These are phyloP conservation scores for Lycodopsis pacificus DNA, from an alignment of 2,797 vertebrate species.

Conservation along the genomic window DNA sequence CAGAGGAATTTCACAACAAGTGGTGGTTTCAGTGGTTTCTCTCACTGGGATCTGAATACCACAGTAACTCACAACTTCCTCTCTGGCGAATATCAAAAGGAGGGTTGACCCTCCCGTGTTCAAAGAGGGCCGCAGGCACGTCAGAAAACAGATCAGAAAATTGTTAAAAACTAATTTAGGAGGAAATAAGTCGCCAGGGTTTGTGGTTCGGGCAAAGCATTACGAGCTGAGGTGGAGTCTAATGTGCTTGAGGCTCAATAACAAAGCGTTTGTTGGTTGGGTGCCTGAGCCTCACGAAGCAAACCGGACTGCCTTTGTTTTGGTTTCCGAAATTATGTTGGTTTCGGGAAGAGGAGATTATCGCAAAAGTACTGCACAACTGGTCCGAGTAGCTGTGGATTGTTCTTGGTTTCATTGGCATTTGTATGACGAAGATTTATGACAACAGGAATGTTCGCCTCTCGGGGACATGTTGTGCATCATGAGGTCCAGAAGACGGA, in stretches of 20 bases:
- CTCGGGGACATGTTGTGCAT: background rate
- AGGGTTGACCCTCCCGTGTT: slow-evolving; percentile 38
- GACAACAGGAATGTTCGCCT: background rate
- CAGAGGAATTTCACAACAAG: slow-evolving; percentile 72
- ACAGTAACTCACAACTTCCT: slow-evolving; percentile 66
- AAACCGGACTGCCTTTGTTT: slow-evolving; percentile 49
- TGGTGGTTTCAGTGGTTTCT: slow-evolving; percentile 71
- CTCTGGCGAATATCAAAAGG: slow-evolving; percentile 55
- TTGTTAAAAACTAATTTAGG: slow-evolving; percentile 34
- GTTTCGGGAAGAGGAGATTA: slow-evolving; percentile 41
- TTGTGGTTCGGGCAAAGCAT: slow-evolving; percentile 23
- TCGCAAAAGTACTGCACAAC: slow-evolving; percentile 20
- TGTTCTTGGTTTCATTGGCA: background rate
- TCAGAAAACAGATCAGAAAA: slow-evolving; percentile 37
- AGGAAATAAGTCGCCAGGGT: slow-evolving; percentile 26
- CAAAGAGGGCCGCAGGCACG: slow-evolving; percentile 20
- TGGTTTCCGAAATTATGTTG: slow-evolving; percentile 39
- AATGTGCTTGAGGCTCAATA: slow-evolving; percentile 40
- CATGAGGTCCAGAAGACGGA: background rate
- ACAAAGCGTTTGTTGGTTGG: slow-evolving; percentile 39
- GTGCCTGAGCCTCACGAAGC: slow-evolving; percentile 21
- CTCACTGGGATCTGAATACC: slow-evolving; percentile 63
- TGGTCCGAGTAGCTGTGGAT: background rate
- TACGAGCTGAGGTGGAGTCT: slow-evolving; percentile 9
- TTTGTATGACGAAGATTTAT: slow-evolving; percentile 8